Evolutionary conservation across 2,797 vertebrate genomes (phyloP), one percentile per base, ranked within the genome.

Genomic region (Borostomias antarcticus): DNA sequence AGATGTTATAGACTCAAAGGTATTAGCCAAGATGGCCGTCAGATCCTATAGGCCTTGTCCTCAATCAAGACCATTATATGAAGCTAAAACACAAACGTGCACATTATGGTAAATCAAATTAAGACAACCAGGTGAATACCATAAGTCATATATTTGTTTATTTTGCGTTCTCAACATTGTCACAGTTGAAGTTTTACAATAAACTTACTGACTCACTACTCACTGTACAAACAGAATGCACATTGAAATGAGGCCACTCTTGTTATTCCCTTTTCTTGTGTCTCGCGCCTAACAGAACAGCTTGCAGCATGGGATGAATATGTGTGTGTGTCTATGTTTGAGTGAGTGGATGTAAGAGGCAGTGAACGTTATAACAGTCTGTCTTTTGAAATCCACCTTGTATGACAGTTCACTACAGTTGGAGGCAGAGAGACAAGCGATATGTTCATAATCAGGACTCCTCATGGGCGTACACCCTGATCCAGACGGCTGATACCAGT

Each of bases 151-250:
- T 95, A 95, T 91, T 89, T 81, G 94, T 95, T 96, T 95, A 96
- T 96, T 98, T 93, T 92, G 92, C 91, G 89, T 95, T 96, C 89
- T 94, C 91, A 94, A 96, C 95, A 94, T 92, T 91, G 92, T 95
- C 95, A 98, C 95, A 96, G 94, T 94, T 95, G 93, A 92, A 94
- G 91, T 94, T 95, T 94, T 94, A 96, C 94, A 96, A 93, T 91
- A 88, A 94, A 91, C 90, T 91, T 89, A 91, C 89, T 85, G 89
- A 95, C 93, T 89, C 94, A 94, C 93, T 94, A 91, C 85, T 87
- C 87, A 91, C 89, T 91, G 90, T 94, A 96, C 94, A 97, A 93
- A 95, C 92, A 95, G 89, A 95, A 95, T 93, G 93, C 93, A 94
- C 91, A 93, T 91, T 92, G 89, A 94, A 94, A 94, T 95, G 93